Evolutionary conservation across 2,888 invertebrate genomes (phyloP), one percentile per base, ranked within the genome.

Genomic region (Phyto melanocephala): DNA sequence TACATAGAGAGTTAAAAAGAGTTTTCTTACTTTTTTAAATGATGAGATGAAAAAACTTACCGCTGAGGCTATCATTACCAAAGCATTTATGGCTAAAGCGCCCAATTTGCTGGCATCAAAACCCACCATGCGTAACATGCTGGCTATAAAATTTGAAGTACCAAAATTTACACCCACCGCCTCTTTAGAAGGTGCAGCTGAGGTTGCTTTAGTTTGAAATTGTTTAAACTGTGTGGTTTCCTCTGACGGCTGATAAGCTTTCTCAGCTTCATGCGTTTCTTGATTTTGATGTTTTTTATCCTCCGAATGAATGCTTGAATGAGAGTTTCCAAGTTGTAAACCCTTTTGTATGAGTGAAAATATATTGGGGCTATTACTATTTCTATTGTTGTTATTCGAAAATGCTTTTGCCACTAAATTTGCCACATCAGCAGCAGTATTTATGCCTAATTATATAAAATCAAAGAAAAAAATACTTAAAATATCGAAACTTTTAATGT

Each of bases 1-100:
- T 88, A n/a, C n/a, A n/a, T n/a, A 40, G 42, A 10, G 1, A 45
- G 28, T 22, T 2, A 8, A 52, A 33, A 17, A 15, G 20, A 45
- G 13, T 0, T 4, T 37, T 60, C 3, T 28, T 28, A 28, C 28
- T 28, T 28, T 28, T 3, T 28, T 28, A 6, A 6, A 5, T 28
- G 28, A 6, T 28, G 6, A 5, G 8, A 10, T 24, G 5, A 33
- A 35, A n/a, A 35, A 47, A 90, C 93, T 92, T 91, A 96, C 96
- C 94, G 96, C 93, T 91, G 96, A 96, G 1, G 96, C 96, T 15
- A 97, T 93, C 90, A 96, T 96, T 84, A 97, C 94, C 15, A 96
- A 92, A 20, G 95, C 95, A 89, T 97, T 97, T 15, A 97, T 93
- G 13, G 96, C 95, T 47, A 96, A 94, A 0, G 96, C 96, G 35